phyloP scores from a whole-genome alignment of 2,888 invertebrate species.

The Exocentrus adspersus region DNA sequence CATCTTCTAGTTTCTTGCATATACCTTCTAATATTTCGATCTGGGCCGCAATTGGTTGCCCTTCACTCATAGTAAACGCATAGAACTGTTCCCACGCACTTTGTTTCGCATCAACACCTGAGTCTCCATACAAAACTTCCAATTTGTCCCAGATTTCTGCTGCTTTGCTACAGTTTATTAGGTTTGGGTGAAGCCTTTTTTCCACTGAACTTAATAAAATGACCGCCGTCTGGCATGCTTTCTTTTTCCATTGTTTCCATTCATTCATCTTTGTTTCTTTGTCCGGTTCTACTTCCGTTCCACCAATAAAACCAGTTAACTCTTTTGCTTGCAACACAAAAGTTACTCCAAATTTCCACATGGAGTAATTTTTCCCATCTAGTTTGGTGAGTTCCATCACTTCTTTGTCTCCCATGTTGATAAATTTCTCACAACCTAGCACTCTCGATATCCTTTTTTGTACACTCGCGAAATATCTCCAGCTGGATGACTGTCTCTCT shows the following conservation, averaged over 20 bases:
- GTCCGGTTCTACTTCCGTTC: too few species aligned
- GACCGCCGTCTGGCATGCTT: too few species aligned
- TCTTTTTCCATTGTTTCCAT: too few species aligned
- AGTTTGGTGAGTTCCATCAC: conserved; percentile 22
- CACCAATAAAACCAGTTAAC: too few species aligned
- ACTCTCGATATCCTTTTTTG: neutral
- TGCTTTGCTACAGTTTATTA: neutral
- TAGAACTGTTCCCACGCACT: conserved; percentile 22
- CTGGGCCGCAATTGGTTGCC: neutral
- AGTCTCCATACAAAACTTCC: conserved; percentile 9
- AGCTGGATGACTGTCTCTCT: neutral
- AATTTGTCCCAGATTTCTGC: conserved; percentile 8
- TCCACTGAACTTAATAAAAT: too few species aligned
- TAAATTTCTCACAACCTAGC: neutral
- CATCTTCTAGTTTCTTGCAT: neutral
- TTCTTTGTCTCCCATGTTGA: neutral
- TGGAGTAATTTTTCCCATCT: conserved; percentile 20
- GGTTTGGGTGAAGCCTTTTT: too few species aligned
- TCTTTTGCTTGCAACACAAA: conserved; percentile 25
- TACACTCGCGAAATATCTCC: neutral
- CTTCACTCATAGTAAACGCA: neutral
- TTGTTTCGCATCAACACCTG: conserved; percentile 8
- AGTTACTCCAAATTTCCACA: conserved; percentile 28
- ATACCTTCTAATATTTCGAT: neutral
- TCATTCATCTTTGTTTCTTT: too few species aligned